These are phyloP conservation scores for Cerceris rybyensis DNA, from an alignment of 2,888 invertebrate species.

Conservation along the genomic window DNA sequence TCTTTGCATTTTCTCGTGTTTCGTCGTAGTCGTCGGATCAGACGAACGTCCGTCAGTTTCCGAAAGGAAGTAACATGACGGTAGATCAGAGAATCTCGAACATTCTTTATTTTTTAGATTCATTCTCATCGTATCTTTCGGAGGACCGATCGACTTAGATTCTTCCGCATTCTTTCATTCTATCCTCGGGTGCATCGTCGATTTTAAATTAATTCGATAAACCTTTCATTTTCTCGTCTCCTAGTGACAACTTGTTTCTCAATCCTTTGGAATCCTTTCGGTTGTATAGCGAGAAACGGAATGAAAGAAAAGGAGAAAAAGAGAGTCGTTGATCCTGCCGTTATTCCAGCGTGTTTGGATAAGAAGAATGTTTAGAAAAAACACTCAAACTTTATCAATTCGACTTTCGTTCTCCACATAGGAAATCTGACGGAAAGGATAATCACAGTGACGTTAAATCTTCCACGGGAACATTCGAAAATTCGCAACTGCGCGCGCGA, in stretches of 20 bases:
- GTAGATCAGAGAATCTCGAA: slow-evolving; percentile 35
- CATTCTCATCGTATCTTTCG: slow-evolving; percentile 1
- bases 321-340: no score
- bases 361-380: not conserved
- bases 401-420: not conserved
- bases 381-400: not conserved
- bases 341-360: no score
- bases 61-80: slow-evolving; percentile 34
- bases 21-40: not conserved
- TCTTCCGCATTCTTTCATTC: slow-evolving; percentile 24
- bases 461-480: not conserved
- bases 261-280: no score
- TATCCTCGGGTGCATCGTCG: not conserved
- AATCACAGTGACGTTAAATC: not conserved
- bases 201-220: not conserved
- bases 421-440: not conserved
- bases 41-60: not conserved
- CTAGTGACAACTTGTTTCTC: not conserved
- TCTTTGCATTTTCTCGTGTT: not conserved
- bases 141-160: slow-evolving; percentile 2
- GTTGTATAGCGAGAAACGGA: no score
- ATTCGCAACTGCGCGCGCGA: slow-evolving; percentile 25
- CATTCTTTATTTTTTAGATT: not conserved
- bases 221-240: not conserved
- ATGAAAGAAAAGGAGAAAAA: no score